Percentiles rank a stretch among this genome's conserved stretches.
These are phyloP conservation scores for Epinephelus malabaricus DNA, from an alignment of 2,797 vertebrate species.

Conservation along the genomic window DNA sequence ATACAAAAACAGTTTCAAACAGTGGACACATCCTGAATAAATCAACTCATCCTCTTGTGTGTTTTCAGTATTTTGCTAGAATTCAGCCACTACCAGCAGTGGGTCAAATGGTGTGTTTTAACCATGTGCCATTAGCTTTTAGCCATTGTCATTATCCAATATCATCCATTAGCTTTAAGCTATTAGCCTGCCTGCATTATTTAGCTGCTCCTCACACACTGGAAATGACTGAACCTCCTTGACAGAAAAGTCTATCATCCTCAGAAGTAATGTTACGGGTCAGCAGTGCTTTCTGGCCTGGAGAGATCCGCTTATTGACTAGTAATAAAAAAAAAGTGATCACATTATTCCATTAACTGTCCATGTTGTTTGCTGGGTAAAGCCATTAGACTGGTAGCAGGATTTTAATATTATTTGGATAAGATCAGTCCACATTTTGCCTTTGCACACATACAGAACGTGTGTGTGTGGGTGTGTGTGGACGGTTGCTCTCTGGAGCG, in stretches of 20 bases:
- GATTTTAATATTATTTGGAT: neutral
- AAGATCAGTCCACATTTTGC: neutral
- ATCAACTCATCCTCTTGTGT: neutral
- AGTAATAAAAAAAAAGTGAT: slow-evolving; percentile 5
- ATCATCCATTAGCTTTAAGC: slow-evolving; percentile 63
- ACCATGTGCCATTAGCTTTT: slow-evolving; percentile 60
- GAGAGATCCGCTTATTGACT: slow-evolving; percentile 32
- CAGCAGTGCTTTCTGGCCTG: slow-evolving; percentile 10
- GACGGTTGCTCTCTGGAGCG: neutral
- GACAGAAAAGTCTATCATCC: slow-evolving; percentile 22
- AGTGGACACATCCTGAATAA: neutral
- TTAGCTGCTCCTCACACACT: slow-evolving; percentile 58
- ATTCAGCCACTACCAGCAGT: slow-evolving; percentile 21
- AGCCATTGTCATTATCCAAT: slow-evolving; percentile 41
- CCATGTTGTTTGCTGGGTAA: neutral
- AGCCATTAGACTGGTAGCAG: neutral
- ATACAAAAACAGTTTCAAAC: neutral
- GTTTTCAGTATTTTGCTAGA: slow-evolving; percentile 16
- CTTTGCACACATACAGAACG: neutral
- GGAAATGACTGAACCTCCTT: slow-evolving; percentile 48
- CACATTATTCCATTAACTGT: slow-evolving; percentile 18
- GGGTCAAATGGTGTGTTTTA: slow-evolving; percentile 37
- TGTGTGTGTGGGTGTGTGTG: neutral
- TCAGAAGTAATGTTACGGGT: slow-evolving; percentile 7
- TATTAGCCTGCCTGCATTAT: slow-evolving; percentile 76